A percentile compares a stretch with the other conserved stretches of the same genome.
Conservation (phyloP, 1,140 invertebrate species). For the Pantala flavescens region DNA sequence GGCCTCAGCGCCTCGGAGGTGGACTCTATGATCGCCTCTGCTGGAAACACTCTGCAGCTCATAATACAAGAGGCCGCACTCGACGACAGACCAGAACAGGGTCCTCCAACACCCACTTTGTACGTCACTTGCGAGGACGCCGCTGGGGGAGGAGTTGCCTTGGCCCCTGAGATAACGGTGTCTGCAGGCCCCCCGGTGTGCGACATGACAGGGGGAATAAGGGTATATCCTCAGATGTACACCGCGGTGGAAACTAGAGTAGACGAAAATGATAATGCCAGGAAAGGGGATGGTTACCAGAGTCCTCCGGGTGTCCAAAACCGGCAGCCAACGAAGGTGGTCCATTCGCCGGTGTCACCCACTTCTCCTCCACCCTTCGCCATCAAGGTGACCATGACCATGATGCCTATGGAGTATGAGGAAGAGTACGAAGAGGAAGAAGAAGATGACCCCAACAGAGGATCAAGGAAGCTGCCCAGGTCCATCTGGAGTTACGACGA, state of each 20-base stretch:
- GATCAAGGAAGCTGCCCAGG: not conserved
- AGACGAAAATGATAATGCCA: not conserved
- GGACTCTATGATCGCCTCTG: slow-evolving; percentile 24
- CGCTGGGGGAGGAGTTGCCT: not conserved
- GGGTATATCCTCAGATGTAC: not conserved
- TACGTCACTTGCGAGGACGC: not conserved
- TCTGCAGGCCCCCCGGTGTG: not conserved
- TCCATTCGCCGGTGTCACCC: not conserved
- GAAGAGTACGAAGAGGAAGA: not conserved
- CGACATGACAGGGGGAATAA: not conserved
- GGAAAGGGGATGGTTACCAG: not conserved
- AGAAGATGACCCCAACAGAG: not conserved
- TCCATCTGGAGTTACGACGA: not conserved
- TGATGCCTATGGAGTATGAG: not conserved
- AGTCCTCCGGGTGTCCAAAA: not conserved
- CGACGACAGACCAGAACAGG: not conserved
- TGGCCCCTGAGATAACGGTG: not conserved
- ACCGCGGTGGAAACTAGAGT: not conserved
- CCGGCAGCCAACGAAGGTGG: not conserved
- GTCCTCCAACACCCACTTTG: not conserved
- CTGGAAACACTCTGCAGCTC: slow-evolving; percentile 26
- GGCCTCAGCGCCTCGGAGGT: slow-evolving; percentile 25
- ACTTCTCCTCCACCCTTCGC: not conserved
- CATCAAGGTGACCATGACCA: slow-evolving; percentile 4
- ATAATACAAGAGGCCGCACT: slow-evolving; percentile 24